Evolutionary conservation across 2,888 invertebrate species (phyloP), one percentile per base, ranked within the genome.

Genomic region (Drosophila eohydei): DNA sequence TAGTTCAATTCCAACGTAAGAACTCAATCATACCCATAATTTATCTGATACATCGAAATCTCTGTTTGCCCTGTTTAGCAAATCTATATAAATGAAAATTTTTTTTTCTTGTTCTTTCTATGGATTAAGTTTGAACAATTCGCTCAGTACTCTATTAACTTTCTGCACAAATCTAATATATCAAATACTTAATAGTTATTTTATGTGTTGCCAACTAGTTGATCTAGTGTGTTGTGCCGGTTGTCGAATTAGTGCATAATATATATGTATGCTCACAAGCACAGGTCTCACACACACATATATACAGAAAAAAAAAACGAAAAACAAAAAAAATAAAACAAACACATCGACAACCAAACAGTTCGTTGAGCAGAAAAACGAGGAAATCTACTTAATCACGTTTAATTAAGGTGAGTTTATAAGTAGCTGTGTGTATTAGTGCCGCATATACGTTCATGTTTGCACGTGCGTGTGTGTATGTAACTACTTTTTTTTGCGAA

Each of bases 371-470:
- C 84, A 87, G 80, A 86, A 87, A 89, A 83, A 85, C 78, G 89
- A 81, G 89, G 83, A 89, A 87, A 87, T 87, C 87, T 85, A 88
- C 88, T 88, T 88, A 88, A 88, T 88, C 89, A 88, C 89, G 79
- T 88, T 89, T 90, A 90, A 91, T 91, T 90, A 83, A 90, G 90
- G 90, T 90, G 83, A 88, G 89, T 85, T 85, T 78, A 85, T 88
- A 78, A 83, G 84, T 80, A 88, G 81, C 55, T 65, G 51, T 66
- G 56, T 69, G 61, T 67, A 65, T 71, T 76, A 71, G 75, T 71
- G 40, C 52, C 14, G 28, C 21, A 66, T 46, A 51, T 60, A 14
- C 61, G 16, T 50, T 8, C n/a, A 6, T 40, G n/a, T 51, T 3
- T 64, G 44, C 50, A 21, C 52, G 52, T 57, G 16, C n/a, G 21